Evolutionary conservation across 2,888 invertebrate species (phyloP), one percentile per base, ranked within the genome.

Genomic region (Coenonympha arcania): DNA sequence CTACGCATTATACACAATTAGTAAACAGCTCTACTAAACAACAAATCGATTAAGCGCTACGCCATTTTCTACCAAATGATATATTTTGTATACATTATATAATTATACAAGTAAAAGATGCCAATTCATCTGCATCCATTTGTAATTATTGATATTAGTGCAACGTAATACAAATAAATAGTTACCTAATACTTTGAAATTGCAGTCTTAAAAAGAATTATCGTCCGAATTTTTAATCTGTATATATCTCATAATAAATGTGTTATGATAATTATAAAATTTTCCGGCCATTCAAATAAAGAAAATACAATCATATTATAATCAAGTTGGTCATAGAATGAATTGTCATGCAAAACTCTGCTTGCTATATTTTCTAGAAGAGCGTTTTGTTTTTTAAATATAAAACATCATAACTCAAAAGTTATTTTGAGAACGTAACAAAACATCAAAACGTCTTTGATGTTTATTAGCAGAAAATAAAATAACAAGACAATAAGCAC

Each of bases 101-200:
- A 52, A 47, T 54, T 48, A 55, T 48, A 24, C 48, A 44, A 33
- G 39, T 45, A 48, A 48, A 34, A 24, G 52, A 57, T 60, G 60
- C 57, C 60, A 61, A 61, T n/a, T n/a, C 63, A 68, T 56, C 48
- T 22, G 31, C 52, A 43, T 26, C 48, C 41, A 45, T 19, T 45
- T 28, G 22, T 30, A 11, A 26, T 8, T 36, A 42, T 34, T 48
- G 39, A 51, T 48, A 42, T 36, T 44, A 51, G 22, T 8, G 4
- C 19, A 24, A 30, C 18, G 20, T 9, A 52, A 45, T 13, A 48
- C 28, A 51, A 43, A 43, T 20, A 22, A 52, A 55, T 63, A 52
- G 55, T 48, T 70, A n/a, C n/a, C n/a, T n/a, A 75, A 75, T 73
- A 75, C 73, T 72, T 71, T 70, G 71, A 44, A 31, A 50, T 46